Percentiles rank a stretch among this genome's conserved stretches.
phyloP scores from a whole-genome alignment of 2,797 vertebrate species.

The Carcharodon carcharias region DNA sequence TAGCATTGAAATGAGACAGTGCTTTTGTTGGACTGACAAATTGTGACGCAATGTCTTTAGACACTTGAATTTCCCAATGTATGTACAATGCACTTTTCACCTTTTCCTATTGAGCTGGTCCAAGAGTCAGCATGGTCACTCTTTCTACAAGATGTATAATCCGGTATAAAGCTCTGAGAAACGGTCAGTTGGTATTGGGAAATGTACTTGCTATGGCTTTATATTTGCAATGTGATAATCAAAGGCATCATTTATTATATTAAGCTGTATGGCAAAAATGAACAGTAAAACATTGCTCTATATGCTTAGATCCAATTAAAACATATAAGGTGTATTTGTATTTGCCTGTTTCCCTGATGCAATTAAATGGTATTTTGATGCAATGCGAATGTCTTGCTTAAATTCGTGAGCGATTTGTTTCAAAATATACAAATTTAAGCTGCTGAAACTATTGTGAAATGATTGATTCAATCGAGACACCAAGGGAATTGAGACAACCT shows the following conservation, averaged over 20 bases:
- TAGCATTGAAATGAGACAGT: neutral
- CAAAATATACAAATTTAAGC: neutral
- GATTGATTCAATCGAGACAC: neutral
- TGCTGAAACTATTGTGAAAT: neutral
- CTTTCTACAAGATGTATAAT: neutral
- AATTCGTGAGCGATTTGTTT: constrained; percentile 5
- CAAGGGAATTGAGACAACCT: neutral
- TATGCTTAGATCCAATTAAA: neutral
- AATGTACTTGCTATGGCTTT: neutral
- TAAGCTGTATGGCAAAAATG: neutral
- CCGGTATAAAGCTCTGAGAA: neutral
- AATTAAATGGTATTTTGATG: neutral
- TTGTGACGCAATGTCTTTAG: neutral
- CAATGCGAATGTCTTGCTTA: neutral
- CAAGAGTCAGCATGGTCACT: constrained; percentile 1
- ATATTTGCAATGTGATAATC: neutral
- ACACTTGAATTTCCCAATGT: constrained; percentile 2
- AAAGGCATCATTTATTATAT: neutral
- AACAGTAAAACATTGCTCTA: neutral
- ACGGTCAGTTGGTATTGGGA: neutral
- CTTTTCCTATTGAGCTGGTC: neutral
- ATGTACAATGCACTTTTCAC: neutral
- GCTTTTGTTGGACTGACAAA: neutral
- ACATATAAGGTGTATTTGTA: neutral
- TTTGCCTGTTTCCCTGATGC: neutral